These are phyloP conservation scores for Eutrigla gurnardus DNA, from an alignment of 2,797 vertebrate species.

Conservation along the genomic window DNA sequence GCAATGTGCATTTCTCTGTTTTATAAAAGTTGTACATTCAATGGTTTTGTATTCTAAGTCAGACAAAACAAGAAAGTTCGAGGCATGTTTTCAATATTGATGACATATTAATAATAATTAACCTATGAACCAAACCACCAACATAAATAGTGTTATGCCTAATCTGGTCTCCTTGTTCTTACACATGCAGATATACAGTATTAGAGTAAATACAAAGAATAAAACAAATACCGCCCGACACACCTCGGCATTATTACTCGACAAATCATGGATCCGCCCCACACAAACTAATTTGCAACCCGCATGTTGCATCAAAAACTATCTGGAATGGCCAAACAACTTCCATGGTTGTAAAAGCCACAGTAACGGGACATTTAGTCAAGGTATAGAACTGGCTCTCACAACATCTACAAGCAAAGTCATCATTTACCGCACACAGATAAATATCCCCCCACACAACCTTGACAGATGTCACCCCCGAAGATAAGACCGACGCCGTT, in stretches of 20 bases:
- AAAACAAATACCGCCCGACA: conserved; percentile 16
- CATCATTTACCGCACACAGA: conserved; percentile 43
- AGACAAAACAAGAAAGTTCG: conserved; percentile 8
- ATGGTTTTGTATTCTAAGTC: not conserved
- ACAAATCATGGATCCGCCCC: conserved; percentile 38
- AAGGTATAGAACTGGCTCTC: conserved; percentile 48
- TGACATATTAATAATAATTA: conserved; percentile 7
- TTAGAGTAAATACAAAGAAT: conserved; percentile 28
- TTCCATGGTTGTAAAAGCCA: conserved; percentile 33
- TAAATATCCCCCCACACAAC: conserved; percentile 39
- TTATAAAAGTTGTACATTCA: conserved; percentile 5
- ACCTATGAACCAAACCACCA: not conserved
- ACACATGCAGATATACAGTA: not conserved
- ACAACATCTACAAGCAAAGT: conserved; percentile 53
- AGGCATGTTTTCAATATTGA: not conserved
- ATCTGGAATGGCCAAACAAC: conserved; percentile 52
- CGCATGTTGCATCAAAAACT: conserved; percentile 43
- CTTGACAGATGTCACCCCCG: conserved; percentile 58
- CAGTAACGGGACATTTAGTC: conserved; percentile 46
- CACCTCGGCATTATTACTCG: conserved; percentile 27
- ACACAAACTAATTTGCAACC: conserved; percentile 40
- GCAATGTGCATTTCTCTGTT: conserved; percentile 7
- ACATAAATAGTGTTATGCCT: not conserved
- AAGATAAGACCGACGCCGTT: conserved; percentile 46
- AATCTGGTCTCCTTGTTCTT: conserved; percentile 14